Evolutionary conservation across 2,113 vertebrate species (phyloP).

Genomic region (Cairina moschata): DNA sequence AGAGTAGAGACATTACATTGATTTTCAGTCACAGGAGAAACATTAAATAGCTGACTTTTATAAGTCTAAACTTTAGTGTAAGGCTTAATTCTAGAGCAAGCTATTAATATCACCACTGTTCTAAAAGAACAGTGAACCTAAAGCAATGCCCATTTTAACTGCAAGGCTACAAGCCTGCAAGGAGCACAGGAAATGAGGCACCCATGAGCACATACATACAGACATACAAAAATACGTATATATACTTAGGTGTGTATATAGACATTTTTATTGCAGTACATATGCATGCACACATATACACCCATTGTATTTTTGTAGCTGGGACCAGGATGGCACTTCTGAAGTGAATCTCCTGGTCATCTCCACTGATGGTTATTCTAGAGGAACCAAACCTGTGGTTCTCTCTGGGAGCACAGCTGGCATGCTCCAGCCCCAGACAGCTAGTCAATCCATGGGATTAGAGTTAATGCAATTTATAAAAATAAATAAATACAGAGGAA

Average conservation of each 20-base stretch:
- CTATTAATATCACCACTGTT: neutral
- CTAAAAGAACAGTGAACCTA: too few species aligned
- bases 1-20: neutral
- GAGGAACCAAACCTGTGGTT: neutral
- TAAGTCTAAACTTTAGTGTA: neutral
- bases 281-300: neutral
- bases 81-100: neutral
- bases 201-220: neutral
- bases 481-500: neutral
- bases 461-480: too few species aligned
- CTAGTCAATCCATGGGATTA: neutral
- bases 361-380: neutral
- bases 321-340: neutral
- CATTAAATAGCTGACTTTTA: neutral
- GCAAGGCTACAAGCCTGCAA: neutral
- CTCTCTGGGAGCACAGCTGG: neutral
- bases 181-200: neutral
- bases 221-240: neutral
- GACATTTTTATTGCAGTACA: neutral
- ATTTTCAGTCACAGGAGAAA: neutral
- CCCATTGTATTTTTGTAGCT: neutral
- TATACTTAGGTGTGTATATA: neutral
- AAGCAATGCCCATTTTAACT: neutral
- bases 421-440: neutral
- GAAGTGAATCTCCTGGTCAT: neutral